These are phyloP conservation scores for Orchestes rusci DNA, from an alignment of 2,888 invertebrate species.

Conservation along the genomic window DNA sequence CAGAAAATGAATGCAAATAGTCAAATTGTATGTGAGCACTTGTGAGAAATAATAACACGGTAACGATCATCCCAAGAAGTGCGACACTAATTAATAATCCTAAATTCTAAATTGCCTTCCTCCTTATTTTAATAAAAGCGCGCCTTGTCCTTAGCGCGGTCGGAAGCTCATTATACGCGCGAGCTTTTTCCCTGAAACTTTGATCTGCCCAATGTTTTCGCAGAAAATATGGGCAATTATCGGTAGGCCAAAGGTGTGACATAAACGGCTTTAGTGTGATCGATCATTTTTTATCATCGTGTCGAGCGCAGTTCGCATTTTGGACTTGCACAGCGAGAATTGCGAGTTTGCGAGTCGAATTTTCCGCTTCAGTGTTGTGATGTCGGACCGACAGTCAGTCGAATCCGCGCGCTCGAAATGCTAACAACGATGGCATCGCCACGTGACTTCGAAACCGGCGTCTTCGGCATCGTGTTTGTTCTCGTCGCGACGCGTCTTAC, in stretches of 20 bases:
- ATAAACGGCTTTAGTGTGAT: slow-evolving; percentile 19
- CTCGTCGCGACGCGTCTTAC: slow-evolving; percentile 19
- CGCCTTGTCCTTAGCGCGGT: too few relatives aligned
- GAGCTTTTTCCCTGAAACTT: too few relatives aligned
- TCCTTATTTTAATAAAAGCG: too few relatives aligned
- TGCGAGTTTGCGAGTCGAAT: slow-evolving; percentile 19
- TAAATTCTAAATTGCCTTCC: too few relatives aligned
- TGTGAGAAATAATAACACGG: too few relatives aligned
- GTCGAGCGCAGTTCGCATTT: slow-evolving; percentile 24
- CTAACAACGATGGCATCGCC: slow-evolving; percentile 26
- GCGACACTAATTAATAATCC: too few relatives aligned
- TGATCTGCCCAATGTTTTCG: too few relatives aligned
- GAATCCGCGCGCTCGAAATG: slow-evolving; percentile 23
- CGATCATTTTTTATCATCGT: slow-evolving; percentile 25
- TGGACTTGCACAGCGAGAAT: slow-evolving; percentile 24
- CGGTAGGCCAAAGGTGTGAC: slow-evolving; percentile 14
- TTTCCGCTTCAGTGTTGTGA: slow-evolving; percentile 26
- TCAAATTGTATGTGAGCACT: too few relatives aligned
- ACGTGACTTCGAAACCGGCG: slow-evolving; percentile 8
- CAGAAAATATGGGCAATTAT: slow-evolving; percentile 6
- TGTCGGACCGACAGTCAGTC: slow-evolving; percentile 27
- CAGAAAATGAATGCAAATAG: too few relatives aligned
- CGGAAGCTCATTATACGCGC: too few relatives aligned
- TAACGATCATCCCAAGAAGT: too few relatives aligned
- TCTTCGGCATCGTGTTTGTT: slow-evolving; percentile 15